A percentile compares a stretch with the other conserved stretches of the same genome.
Evolutionary conservation across 2,797 vertebrate species (phyloP).

Genomic region (Tarsius wallacei): DNA sequence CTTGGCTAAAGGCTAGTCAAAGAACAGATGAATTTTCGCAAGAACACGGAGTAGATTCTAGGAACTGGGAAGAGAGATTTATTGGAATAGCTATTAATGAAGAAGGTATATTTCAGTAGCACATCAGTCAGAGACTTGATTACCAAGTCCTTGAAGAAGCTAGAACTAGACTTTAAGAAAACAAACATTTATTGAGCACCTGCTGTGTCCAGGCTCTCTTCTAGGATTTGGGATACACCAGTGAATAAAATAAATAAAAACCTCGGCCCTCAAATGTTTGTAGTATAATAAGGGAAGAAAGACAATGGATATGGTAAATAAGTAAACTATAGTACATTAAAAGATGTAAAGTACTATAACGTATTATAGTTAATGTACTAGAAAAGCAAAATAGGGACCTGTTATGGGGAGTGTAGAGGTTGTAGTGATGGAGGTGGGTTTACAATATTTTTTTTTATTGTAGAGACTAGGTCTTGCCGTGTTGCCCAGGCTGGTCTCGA

Average conservation of each 20-base stretch:
- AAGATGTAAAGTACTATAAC: not conserved
- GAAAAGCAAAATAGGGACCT: not conserved
- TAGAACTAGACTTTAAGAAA: not conserved
- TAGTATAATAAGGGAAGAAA: not conserved
- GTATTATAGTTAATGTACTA: too few species aligned
- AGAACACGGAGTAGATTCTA: not conserved
- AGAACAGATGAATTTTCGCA: not conserved
- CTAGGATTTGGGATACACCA: not conserved
- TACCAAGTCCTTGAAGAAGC: slow-evolving; percentile 1
- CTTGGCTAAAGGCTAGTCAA: not conserved
- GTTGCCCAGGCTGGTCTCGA: too few species aligned
- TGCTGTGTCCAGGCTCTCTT: not conserved
- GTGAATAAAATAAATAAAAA: not conserved
- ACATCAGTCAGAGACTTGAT: not conserved
- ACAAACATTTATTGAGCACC: not conserved
- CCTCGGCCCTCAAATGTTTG: not conserved
- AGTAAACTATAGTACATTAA: not conserved
- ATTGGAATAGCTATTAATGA: not conserved
- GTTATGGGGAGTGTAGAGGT: not conserved
- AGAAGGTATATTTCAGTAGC: slow-evolving; percentile 34
- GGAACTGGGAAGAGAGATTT: not conserved
- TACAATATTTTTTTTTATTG: not conserved
- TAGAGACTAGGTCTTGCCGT: too few species aligned
- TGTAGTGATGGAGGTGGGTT: not conserved
- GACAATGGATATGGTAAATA: not conserved